A percentile compares a stretch with the other conserved stretches of the same genome.
Evolutionary conservation across 2,797 vertebrate species (phyloP).

Genomic region (Ispidina picta): DNA sequence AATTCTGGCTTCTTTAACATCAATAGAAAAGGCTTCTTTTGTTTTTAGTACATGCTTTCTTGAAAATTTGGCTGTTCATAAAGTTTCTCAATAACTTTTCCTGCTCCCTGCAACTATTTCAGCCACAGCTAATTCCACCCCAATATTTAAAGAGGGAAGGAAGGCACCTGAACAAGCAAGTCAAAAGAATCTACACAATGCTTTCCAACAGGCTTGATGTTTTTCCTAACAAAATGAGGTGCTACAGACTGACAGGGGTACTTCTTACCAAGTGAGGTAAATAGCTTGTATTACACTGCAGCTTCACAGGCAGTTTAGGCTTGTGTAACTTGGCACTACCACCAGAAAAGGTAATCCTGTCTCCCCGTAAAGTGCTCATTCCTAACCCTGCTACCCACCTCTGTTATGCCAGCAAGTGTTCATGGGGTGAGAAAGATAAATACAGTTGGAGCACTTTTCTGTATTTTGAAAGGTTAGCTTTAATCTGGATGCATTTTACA

Average conservation of each 20-base stretch:
- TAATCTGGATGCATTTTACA: conserved; percentile 7
- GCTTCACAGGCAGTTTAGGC: conserved; percentile 40
- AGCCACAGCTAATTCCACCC: conserved; percentile 8
- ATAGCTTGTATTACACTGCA: conserved; percentile 50
- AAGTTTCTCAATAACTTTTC: conserved; percentile 5
- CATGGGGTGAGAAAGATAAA: conserved; percentile 4
- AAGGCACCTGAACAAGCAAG: conserved; percentile 66
- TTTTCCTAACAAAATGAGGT: conserved; percentile 59
- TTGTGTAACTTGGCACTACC: conserved; percentile 58
- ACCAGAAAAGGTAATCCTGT: conserved; percentile 34
- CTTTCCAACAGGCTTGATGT: conserved; percentile 19
- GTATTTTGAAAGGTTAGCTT: background rate
- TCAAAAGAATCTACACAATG: conserved; percentile 47
- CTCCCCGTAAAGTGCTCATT: conserved; percentile 49
- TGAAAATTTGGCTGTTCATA: background rate
- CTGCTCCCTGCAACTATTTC: background rate
- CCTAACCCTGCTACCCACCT: background rate
- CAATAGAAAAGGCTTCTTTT: conserved; percentile 25
- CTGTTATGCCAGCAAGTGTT: background rate
- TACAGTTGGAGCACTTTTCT: background rate
- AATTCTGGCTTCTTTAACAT: conserved; percentile 10
- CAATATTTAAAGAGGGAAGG: background rate
- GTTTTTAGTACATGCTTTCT: conserved; percentile 21
- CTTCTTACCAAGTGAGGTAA: conserved; percentile 41
- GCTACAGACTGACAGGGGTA: conserved; percentile 42